Conservation (phyloP, 1,140 invertebrate genomes). For the Bombus terrestris region DNA sequence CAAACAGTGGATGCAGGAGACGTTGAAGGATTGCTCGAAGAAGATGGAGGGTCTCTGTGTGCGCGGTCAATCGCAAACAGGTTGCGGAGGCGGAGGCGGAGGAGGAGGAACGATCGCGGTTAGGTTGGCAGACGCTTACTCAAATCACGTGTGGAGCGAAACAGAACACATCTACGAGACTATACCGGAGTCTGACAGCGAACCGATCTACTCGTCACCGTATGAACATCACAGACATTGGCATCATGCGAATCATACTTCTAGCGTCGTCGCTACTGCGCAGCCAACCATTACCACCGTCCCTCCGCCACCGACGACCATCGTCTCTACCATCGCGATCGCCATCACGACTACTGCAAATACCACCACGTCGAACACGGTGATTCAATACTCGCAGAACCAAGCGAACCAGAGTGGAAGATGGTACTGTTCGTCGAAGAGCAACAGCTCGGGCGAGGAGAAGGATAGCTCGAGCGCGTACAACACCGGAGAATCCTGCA, state of each 20-base stretch:
- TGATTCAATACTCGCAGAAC: conserved; percentile 17
- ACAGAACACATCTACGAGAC: conserved; percentile 88
- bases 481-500: conserved; percentile 90
- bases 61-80: conserved; percentile 58
- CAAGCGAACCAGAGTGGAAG: conserved; percentile 65
- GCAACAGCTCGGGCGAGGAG: conserved; percentile 84
- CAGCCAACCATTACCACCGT: neutral
- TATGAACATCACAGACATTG: conserved; percentile 82
- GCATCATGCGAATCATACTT: conserved; percentile 58
- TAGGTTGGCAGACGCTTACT: conserved; percentile 74
- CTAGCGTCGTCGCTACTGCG: conserved; percentile 13
- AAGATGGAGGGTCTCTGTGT: conserved; percentile 74
- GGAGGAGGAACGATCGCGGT: conserved; percentile 52
- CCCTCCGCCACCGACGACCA: too few relatives aligned
- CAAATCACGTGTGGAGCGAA: conserved; percentile 79
- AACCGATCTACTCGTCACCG: conserved; percentile 87
- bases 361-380: neutral
- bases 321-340: neutral
- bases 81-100: neutral
- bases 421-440: conserved; percentile 81
- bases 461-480: conserved; percentile 89
- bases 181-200: conserved; percentile 86
- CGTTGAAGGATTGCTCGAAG: conserved; percentile 74
- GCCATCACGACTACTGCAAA: neutral
- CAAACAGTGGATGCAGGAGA: conserved; percentile 73